Evolutionary conservation across 64 coral and sea anemone species (phyloP).

Genomic region (Dendronephthya gigantea): DNA sequence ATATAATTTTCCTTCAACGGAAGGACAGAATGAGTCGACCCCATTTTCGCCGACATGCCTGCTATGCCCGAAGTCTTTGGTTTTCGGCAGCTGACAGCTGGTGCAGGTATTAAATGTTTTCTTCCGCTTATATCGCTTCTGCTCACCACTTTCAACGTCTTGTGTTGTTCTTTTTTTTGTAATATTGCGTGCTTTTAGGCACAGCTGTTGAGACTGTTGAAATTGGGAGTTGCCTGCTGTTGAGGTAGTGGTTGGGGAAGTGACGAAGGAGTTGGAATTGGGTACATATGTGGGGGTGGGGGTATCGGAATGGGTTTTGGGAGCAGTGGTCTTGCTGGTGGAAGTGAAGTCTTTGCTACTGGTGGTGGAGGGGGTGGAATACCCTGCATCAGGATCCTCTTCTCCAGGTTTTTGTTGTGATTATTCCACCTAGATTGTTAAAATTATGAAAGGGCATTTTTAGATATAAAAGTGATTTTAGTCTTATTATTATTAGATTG

Average conservation of each 20-base stretch:
- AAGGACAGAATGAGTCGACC: constrained; percentile 18
- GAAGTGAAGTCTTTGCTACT: constrained; percentile 4
- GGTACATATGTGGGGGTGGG: constrained; percentile 11
- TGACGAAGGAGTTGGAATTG: neutral
- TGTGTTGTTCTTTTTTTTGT: neutral
- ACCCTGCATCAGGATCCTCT: constrained; percentile 15
- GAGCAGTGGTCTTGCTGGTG: constrained; percentile 25
- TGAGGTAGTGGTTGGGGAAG: neutral
- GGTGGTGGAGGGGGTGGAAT: constrained; percentile 18
- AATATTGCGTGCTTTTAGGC: neutral
- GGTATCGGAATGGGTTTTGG: constrained; percentile 21
- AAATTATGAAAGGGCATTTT: neutral
- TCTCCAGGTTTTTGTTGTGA: constrained; percentile 9
- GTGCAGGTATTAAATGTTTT: neutral
- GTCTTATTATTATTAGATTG: neutral
- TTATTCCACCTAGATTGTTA: constrained; percentile 28
- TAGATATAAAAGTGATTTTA: neutral
- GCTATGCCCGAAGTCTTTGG: constrained; percentile 36
- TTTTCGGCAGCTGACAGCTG: constrained; percentile 22
- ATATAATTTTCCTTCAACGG: neutral
- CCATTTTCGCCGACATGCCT: constrained; percentile 23
- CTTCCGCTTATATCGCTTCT: neutral
- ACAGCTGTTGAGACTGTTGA: too few relatives aligned
- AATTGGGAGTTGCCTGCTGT: too few relatives aligned
- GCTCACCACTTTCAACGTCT: neutral